These are phyloP conservation scores for Lasius platythorax DNA, from an alignment of 2,888 invertebrate genomes.

Conservation along the genomic window DNA sequence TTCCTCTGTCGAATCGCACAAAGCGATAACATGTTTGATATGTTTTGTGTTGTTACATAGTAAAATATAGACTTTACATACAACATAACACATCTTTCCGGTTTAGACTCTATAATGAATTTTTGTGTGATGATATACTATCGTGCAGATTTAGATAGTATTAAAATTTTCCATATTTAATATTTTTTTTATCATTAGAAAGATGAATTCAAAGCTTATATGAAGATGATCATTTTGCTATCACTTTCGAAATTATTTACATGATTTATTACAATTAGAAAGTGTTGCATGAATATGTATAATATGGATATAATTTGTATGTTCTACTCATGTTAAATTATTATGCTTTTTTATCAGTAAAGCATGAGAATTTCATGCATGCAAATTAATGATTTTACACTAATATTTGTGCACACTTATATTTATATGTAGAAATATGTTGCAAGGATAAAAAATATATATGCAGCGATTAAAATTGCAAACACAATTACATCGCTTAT, in stretches of 20 bases:
- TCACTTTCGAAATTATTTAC: background rate
- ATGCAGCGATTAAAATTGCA: constrained; percentile 16
- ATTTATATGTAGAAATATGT: constrained; percentile 11
- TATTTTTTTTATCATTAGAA: constrained; percentile 21
- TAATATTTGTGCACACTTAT: constrained; percentile 9
- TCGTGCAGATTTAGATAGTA: background rate
- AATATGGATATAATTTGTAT: background rate
- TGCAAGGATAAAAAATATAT: background rate
- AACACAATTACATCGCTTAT: background rate
- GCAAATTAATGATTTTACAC: constrained; percentile 5
- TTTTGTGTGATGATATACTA: constrained; percentile 4
- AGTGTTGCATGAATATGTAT: constrained; percentile 25
- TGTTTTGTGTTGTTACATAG: background rate
- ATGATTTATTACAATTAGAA: background rate
- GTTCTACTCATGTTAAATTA: background rate
- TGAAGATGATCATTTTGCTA: background rate
- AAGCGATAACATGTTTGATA: constrained; percentile 14
- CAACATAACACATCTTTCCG: background rate
- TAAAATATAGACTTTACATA: constrained; percentile 3
- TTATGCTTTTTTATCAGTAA: background rate
- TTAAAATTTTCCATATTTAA: background rate
- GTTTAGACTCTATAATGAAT: background rate
- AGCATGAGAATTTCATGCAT: constrained; percentile 16
- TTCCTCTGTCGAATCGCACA: background rate
- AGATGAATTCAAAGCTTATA: background rate